A percentile compares a stretch with the other conserved stretches of the same genome.
Conservation (phyloP, 2,888 invertebrate species). For the Psylliodes chrysocephalus region DNA sequence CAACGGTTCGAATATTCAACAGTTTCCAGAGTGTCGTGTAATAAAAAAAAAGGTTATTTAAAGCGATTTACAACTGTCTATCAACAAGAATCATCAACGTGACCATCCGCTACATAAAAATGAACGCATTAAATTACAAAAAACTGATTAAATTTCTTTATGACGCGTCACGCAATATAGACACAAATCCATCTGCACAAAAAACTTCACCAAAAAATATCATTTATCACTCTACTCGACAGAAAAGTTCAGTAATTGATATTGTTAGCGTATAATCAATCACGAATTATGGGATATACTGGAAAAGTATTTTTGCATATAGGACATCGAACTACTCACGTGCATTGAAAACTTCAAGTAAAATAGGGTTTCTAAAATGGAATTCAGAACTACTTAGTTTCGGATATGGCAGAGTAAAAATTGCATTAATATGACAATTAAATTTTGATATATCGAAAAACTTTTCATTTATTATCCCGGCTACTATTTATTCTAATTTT, state of each 20-base stretch:
- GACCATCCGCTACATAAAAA: conserved; percentile 10
- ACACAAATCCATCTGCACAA: conserved; percentile 26
- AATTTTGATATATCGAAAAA: too few relatives aligned
- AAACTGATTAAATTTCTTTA: conserved; percentile 29
- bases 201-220: conserved; percentile 26
- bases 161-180: conserved; percentile 21
- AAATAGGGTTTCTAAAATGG: background rate
- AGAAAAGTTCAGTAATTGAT: conserved; percentile 36
- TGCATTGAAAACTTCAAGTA: background rate
- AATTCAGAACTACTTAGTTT: too few relatives aligned
- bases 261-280: conserved; percentile 34
- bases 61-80: conserved; percentile 18
- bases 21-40: background rate
- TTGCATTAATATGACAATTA: too few relatives aligned
- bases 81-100: conserved; percentile 7
- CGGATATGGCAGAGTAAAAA: too few relatives aligned
- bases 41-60: conserved; percentile 17
- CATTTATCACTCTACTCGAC: conserved; percentile 28
- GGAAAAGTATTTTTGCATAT: conserved; percentile 11
- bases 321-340: background rate
- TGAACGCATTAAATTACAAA: conserved; percentile 27
- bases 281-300: conserved; percentile 23
- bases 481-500: too few relatives aligned
- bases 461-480: too few relatives aligned
- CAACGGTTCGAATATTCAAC: background rate